Evolutionary conservation across 2,797 vertebrate species (phyloP), one percentile per base, ranked within the genome.

Genomic region (Lindbergichthys nudifrons): DNA sequence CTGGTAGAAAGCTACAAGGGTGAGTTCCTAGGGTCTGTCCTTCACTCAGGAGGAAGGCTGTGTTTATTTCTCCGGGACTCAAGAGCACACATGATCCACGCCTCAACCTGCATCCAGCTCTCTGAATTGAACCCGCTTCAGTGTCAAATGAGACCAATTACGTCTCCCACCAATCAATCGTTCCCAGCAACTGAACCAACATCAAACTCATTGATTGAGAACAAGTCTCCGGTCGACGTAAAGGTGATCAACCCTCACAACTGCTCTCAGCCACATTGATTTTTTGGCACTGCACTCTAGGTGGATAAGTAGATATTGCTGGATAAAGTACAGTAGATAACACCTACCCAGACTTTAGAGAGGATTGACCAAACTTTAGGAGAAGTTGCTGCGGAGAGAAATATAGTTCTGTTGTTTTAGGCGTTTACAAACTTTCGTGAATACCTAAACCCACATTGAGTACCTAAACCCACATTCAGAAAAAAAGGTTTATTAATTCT

Each of bases 141-240:
- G 87, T 92, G 87, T 92, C 93, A 94, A 94, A 93, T 93, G 93
- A 94, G 87, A 91, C 89, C 92, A 94, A 94, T 94, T 92, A 93
- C 66, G 52, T 88, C 82, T 89, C 79, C 83, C 75, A 83, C 80
- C 89, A 92, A 92, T 94, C 94, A 95, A 94, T 94, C 87, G 81
- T 92, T 92, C 87, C 86, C 89, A 94, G 92, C 87, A 87, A 90
- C 88, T 90, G 89, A 88, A 93, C 87, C 93, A 88, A 94, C 92
- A 93, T 94, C 92, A 94, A 95, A 93, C 89, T 85, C 92, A 94
- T 93, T 88, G 93, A 95, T 94, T 90, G 86, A 90, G 90, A 90
- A 91, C 87, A 83, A 88, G 83, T 87, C 89, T 92, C 86, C 79
- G 59, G 88, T 82, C 77, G 82, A 88, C 83, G 82, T 91, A 91